Conservation (phyloP, 1,140 invertebrate species). For the Latrodectus geometricus region DNA sequence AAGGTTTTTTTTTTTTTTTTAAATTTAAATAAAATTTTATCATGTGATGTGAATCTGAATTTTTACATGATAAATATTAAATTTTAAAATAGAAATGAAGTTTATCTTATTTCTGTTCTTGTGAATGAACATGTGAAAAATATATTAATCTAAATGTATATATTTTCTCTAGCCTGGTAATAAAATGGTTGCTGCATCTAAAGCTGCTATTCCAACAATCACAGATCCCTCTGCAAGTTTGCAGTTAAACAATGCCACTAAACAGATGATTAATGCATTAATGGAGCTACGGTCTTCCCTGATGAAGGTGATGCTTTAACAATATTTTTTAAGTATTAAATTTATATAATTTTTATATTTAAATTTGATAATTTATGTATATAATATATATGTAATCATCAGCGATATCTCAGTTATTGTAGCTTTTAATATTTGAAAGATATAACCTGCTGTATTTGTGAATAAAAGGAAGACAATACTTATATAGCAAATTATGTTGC, state of each 20-base stretch:
- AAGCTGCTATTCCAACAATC: constrained; percentile 87
- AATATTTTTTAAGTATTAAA: too few species aligned
- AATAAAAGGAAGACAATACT: too few species aligned
- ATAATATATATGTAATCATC: too few species aligned
- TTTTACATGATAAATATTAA: not conserved
- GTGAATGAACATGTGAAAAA: not conserved
- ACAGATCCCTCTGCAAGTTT: constrained; percentile 82
- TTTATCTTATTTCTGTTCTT: not conserved
- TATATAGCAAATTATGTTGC: too few species aligned
- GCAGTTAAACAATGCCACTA: constrained; percentile 79
- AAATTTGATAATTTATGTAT: too few species aligned
- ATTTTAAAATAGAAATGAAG: not conserved
- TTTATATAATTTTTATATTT: too few species aligned
- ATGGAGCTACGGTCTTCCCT: constrained; percentile 85
- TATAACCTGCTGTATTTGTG: too few species aligned
- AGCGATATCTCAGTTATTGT: too few species aligned
- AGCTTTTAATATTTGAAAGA: too few species aligned
- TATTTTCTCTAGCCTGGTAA: constrained; percentile 72
- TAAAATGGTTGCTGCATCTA: constrained; percentile 78
- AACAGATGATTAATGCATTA: constrained; percentile 80
- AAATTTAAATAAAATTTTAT: not conserved
- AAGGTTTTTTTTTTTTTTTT: too few species aligned
- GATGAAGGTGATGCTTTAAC: constrained; percentile 71
- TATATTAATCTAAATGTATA: not conserved
- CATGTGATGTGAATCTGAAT: not conserved